These are phyloP conservation scores for Eufriesea mexicana DNA, from an alignment of 1,140 invertebrate genomes.

Conservation along the genomic window DNA sequence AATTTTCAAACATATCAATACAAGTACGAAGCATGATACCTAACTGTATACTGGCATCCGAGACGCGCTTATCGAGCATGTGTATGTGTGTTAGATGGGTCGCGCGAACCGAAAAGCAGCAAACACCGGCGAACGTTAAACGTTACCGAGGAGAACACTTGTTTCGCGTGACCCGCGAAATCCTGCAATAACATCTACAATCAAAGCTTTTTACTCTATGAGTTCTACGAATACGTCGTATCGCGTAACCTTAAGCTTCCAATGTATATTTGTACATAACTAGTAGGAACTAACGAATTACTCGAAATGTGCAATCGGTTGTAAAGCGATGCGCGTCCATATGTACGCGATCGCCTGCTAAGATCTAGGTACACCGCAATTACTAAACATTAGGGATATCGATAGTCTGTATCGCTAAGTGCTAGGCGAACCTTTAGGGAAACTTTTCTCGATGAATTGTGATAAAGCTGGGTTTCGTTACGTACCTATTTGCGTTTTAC, in stretches of 20 bases:
- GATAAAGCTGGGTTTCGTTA: conserved; percentile 33
- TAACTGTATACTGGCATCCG: conserved; percentile 36
- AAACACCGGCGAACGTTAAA: not conserved
- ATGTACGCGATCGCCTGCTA: not conserved
- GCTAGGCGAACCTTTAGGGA: conserved; percentile 26
- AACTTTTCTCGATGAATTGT: conserved; percentile 42
- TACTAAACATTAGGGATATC: conserved; percentile 27
- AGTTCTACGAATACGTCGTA: conserved; percentile 52
- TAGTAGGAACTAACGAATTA: conserved; percentile 45
- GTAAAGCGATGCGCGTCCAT: not conserved
- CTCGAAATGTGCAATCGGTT: conserved; percentile 25
- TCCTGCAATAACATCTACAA: conserved; percentile 74
- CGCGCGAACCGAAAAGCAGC: conserved; percentile 18
- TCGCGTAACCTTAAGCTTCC: conserved; percentile 55
- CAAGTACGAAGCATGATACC: conserved; percentile 49
- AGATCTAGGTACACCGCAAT: conserved; percentile 37
- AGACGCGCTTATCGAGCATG: conserved; percentile 14
- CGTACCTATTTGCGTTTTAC: not conserved
- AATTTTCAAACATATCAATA: conserved; percentile 79
- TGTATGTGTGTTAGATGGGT: not conserved
- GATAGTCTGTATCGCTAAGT: conserved; percentile 24
- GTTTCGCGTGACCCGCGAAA: conserved; percentile 41
- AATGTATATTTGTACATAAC: conserved; percentile 78
- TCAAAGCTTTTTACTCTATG: conserved; percentile 69
- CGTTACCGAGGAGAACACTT: not conserved